Evolutionary conservation across 1,140 invertebrate species (phyloP).

Genomic region (Pachyrhynchus sulphureomaculatus): DNA sequence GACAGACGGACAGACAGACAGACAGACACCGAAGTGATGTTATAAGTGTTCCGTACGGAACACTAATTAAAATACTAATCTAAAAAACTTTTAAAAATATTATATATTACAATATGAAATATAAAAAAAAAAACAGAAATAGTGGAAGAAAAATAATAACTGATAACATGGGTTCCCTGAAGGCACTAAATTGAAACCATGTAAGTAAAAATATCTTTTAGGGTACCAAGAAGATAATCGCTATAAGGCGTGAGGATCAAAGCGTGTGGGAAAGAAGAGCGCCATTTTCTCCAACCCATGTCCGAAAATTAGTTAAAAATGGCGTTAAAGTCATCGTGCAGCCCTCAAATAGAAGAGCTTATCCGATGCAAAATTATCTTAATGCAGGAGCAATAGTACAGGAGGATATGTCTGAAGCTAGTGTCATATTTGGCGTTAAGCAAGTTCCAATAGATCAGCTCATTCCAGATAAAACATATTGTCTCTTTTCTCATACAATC

Average conservation of each 20-base stretch:
- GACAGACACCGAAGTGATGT: no score
- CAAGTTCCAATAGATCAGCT: constrained; percentile 93
- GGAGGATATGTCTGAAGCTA: constrained; percentile 95
- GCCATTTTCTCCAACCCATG: constrained; percentile 89
- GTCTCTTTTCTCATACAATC: constrained; percentile 98
- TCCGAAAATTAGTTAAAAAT: constrained; percentile 70
- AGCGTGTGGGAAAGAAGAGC: constrained; percentile 98
- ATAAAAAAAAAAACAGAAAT: no score
- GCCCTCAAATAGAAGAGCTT: constrained; percentile 95
- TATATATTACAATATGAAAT: no score
- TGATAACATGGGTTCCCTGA: no score
- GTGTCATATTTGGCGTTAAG: constrained; percentile 96
- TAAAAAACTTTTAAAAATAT: no score
- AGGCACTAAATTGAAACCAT: no score
- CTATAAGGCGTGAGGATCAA: constrained; percentile 89
- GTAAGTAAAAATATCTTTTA: no score
- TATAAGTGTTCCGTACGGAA: no score
- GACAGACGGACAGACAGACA: no score
- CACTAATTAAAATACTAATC: no score
- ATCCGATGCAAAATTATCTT: constrained; percentile 92
- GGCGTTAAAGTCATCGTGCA: constrained; percentile 85
- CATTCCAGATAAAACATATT: constrained; percentile 95
- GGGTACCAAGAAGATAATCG: constrained; percentile 65
- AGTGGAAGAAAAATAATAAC: no score
- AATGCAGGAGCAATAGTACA: constrained; percentile 88